Percentiles rank a stretch among this genome's conserved stretches.
Evolutionary conservation across 2,113 vertebrate species (phyloP).

Genomic region (Polyodon spathula): DNA sequence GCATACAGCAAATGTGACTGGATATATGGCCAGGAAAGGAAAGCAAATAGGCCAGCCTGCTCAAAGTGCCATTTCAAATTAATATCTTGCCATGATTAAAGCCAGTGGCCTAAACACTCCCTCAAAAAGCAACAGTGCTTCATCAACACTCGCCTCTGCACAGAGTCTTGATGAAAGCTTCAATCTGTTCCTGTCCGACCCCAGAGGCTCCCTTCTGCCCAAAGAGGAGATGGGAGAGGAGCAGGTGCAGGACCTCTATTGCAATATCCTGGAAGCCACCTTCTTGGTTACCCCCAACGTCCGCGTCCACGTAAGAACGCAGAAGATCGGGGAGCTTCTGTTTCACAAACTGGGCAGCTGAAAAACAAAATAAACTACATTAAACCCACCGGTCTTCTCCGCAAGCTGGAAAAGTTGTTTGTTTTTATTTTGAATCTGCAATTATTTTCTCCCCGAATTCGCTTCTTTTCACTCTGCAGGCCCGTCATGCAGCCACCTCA

Average conservation of each 20-base stretch:
- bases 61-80: too few species aligned
- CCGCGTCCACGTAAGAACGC: constrained; percentile 96
- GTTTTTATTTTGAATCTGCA: too few species aligned
- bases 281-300: constrained; percentile 97
- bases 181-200: constrained; percentile 96
- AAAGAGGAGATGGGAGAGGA: constrained; percentile 98
- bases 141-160: constrained; percentile 79
- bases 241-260: constrained; percentile 98
- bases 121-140: neutral
- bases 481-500: too few species aligned
- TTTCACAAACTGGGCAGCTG: constrained; percentile 93
- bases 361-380: neutral
- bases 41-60: too few species aligned
- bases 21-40: too few species aligned
- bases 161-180: constrained; percentile 95
- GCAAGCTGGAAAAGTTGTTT: too few species aligned
- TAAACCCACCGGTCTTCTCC: neutral
- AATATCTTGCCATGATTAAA: neutral
- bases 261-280: constrained; percentile 99
- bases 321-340: constrained; percentile 97
- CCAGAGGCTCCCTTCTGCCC: constrained; percentile 97
- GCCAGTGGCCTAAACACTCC: neutral
- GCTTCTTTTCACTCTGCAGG: too few species aligned
- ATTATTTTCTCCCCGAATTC: too few species aligned
- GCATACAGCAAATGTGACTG: too few species aligned